Evolutionary conservation across 2,797 vertebrate species (phyloP).

Genomic region (Enteromius treurensis): DNA sequence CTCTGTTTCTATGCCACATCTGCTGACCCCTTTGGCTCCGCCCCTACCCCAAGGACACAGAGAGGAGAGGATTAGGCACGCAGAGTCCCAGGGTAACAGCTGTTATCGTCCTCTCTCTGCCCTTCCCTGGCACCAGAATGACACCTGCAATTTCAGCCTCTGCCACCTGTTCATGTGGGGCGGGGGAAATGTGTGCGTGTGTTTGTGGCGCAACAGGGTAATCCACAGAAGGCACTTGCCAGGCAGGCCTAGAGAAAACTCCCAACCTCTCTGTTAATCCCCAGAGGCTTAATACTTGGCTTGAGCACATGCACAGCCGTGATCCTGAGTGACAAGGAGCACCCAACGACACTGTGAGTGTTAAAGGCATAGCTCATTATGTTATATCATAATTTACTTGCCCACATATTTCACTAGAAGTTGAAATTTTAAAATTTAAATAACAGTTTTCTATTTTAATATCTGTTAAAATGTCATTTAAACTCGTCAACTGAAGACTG

Average conservation of each 20-base stretch:
- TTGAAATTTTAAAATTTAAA: too few relatives aligned
- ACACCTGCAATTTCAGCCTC: slow-evolving; percentile 39
- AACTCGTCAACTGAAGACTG: background rate
- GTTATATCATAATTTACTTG: background rate
- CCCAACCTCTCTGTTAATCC: slow-evolving; percentile 49
- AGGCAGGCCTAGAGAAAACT: slow-evolving; percentile 46
- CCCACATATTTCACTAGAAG: background rate
- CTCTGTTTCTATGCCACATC: slow-evolving; percentile 40
- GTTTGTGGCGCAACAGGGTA: slow-evolving; percentile 46
- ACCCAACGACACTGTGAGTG: slow-evolving; percentile 32
- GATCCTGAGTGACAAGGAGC: slow-evolving; percentile 33
- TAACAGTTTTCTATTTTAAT: background rate
- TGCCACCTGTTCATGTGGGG: slow-evolving; percentile 31
- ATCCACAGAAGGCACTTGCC: slow-evolving; percentile 45
- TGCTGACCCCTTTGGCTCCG: slow-evolving; percentile 42
- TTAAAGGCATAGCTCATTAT: slow-evolving; percentile 7
- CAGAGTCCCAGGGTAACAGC: slow-evolving; percentile 37
- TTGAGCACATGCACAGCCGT: slow-evolving; percentile 28
- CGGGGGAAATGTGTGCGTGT: slow-evolving; percentile 1
- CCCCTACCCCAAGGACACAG: slow-evolving; percentile 28
- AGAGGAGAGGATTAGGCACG: slow-evolving; percentile 38
- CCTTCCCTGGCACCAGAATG: slow-evolving; percentile 12
- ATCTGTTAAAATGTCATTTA: background rate
- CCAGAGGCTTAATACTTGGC: slow-evolving; percentile 46
- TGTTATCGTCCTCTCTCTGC: slow-evolving; percentile 34